phyloP scores from a whole-genome alignment of 2,113 vertebrate genomes.

The Ploceus nigricollis region DNA sequence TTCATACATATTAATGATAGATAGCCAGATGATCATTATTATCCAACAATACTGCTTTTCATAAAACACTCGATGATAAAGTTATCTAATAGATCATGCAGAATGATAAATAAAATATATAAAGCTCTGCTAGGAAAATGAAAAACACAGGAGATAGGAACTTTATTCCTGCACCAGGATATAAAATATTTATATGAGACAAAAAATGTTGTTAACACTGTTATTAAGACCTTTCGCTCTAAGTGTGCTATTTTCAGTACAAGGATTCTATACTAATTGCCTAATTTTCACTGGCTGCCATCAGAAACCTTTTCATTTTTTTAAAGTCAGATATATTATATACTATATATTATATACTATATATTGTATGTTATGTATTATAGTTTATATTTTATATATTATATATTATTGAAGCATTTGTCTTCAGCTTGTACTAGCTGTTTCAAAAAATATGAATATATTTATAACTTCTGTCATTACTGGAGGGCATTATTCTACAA shows the following conservation, averaged over 20 bases:
- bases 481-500: conserved; percentile 29
- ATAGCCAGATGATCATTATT: background rate
- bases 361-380: background rate
- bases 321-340: background rate
- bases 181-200: conserved; percentile 30
- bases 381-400: too few relatives aligned
- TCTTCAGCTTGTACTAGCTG: background rate
- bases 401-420: background rate
- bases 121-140: background rate
- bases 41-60: background rate
- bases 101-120: conserved; percentile 28
- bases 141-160: background rate
- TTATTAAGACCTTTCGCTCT: background rate
- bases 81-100: background rate
- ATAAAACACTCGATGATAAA: background rate
- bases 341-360: background rate
- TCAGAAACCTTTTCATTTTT: background rate
- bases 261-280: background rate
- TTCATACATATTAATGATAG: background rate
- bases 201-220: background rate
- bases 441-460: conserved; percentile 3
- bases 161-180: background rate
- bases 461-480: conserved; percentile 8
- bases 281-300: background rate
- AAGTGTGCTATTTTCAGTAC: background rate